phyloP scores from a whole-genome alignment of 1,140 invertebrate genomes.

The Ericerus pela region DNA sequence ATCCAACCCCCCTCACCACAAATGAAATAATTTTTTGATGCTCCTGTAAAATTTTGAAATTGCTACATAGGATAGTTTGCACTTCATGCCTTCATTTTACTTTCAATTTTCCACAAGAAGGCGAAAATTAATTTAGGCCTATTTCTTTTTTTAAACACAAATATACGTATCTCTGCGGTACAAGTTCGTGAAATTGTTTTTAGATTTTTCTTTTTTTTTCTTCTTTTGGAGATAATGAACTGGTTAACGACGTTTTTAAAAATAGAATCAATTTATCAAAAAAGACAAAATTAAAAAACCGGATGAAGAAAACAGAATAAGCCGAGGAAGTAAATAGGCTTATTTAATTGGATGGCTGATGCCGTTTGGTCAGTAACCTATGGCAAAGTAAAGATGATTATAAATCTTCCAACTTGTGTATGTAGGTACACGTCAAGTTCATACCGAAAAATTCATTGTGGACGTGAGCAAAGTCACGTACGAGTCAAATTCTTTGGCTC shows the following conservation, averaged over 20 bases:
- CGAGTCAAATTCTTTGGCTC: not conserved
- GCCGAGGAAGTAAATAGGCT: not conserved
- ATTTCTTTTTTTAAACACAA: too few species aligned
- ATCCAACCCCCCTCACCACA: too few species aligned
- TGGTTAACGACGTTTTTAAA: not conserved
- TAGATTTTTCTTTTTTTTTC: too few species aligned
- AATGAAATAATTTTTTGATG: too few species aligned
- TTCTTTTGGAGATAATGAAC: not conserved
- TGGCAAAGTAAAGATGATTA: not conserved
- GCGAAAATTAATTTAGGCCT: too few species aligned
- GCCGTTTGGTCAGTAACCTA: slow-evolving; percentile 3
- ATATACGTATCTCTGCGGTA: too few species aligned
- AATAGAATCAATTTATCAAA: not conserved
- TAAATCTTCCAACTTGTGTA: too few species aligned
- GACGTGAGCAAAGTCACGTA: slow-evolving; percentile 4
- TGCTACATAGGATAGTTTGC: too few species aligned
- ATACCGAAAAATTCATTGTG: not conserved
- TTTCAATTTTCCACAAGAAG: too few species aligned
- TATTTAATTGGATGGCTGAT: not conserved
- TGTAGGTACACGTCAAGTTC: not conserved
- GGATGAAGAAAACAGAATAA: not conserved
- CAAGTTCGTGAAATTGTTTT: too few species aligned
- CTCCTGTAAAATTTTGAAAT: too few species aligned
- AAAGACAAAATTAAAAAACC: not conserved
- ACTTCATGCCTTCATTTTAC: too few species aligned